These are phyloP conservation scores for Dryadula phaetusa DNA, from an alignment of 2,888 invertebrate genomes.

Conservation along the genomic window DNA sequence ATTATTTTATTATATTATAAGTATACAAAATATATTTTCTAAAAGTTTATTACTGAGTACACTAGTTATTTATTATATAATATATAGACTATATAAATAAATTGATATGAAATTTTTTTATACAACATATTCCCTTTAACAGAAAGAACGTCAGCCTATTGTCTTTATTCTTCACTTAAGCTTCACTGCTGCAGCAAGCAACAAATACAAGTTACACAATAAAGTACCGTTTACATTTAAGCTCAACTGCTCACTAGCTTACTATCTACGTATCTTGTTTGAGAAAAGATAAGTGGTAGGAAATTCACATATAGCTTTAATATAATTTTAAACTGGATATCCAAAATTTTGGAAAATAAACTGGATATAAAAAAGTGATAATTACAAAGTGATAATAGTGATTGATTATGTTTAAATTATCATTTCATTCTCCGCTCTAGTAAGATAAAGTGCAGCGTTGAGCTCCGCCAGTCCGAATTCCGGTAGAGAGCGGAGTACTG, in stretches of 20 bases:
- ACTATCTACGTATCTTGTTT: slow-evolving; percentile 50
- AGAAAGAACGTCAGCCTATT: neutral
- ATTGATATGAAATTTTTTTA: neutral
- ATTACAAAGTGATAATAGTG: too few relatives aligned
- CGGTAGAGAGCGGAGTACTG: too few relatives aligned
- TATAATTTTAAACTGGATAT: neutral
- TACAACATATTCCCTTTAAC: neutral
- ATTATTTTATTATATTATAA: too few relatives aligned
- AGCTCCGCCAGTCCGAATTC: too few relatives aligned
- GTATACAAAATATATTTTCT: too few relatives aligned
- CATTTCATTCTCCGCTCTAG: too few relatives aligned
- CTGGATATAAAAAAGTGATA: too few relatives aligned
- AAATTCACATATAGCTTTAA: slow-evolving; percentile 40
- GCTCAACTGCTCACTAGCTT: slow-evolving; percentile 64
- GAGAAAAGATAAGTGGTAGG: slow-evolving; percentile 56
- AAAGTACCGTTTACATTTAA: slow-evolving; percentile 68
- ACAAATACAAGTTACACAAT: slow-evolving; percentile 57
- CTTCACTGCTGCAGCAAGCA: slow-evolving; percentile 42
- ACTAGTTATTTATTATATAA: neutral
- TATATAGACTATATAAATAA: neutral
- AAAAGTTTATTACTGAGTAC: too few relatives aligned
- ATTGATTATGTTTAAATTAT: too few relatives aligned
- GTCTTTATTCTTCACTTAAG: slow-evolving; percentile 45
- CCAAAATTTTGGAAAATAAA: too few relatives aligned
- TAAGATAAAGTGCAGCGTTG: too few relatives aligned